Evolutionary conservation across 1,140 invertebrate genomes (phyloP), one percentile per base, ranked within the genome.

Genomic region (Magallana angulata): DNA sequence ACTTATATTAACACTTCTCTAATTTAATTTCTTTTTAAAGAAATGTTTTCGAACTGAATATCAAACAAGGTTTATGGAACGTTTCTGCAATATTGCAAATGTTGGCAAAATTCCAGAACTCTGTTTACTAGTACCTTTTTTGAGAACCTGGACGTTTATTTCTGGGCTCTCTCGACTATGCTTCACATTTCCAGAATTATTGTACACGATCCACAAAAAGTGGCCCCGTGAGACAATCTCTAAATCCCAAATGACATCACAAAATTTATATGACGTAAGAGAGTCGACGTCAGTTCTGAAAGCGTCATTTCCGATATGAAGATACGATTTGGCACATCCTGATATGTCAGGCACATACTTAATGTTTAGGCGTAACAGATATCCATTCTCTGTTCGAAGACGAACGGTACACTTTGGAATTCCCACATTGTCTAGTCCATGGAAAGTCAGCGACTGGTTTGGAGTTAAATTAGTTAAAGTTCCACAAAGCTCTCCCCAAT

Each of bases 211-310:
- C 90, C 90, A 91, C 36, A 91, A 30, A 87, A 86, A 87, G 68
- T 89, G 87, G 11, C 85, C 85, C 14, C 90, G 62, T 4, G 90
- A 91, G 24, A 91, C 89, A 9, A 91, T 82, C 58, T 91, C 89
- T 18, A 85, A 68, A 48, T 82, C 62, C n/a, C 59, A 60, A 36
- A 86, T 76, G 14, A 57, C 71, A 14, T 87, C 30, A 82, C 88
- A 90, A 64, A 86, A 90, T 87, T 89, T 88, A 64, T 91, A 91
- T 86, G 90, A 91, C 84, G 90, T 91, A 84, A 89, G 81, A 24
- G 83, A 81, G 12, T 86, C 87, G 30, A 64, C 36, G 7, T 85
- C 89, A 48, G 89, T 87, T 59, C 86, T 80, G 36, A 71, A 83
- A 24, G 59, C n/a, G 71, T 90, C 88, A 85, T 91, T 90, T 18